These are phyloP conservation scores for Burhinus bistriatus DNA, from an alignment of 2,113 vertebrate genomes.

Conservation along the genomic window DNA sequence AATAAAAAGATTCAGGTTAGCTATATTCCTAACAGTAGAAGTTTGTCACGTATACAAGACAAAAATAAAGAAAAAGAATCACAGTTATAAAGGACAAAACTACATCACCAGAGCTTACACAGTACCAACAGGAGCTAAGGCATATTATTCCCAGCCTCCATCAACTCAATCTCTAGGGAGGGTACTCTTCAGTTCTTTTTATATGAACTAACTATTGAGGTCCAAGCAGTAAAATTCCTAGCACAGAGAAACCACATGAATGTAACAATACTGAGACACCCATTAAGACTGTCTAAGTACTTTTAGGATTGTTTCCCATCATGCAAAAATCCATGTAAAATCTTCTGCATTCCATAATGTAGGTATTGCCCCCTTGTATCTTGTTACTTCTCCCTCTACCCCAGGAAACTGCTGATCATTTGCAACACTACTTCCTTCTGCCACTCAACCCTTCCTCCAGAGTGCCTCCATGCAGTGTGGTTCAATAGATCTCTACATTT, in stretches of 20 bases:
- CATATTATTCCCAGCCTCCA: not conserved
- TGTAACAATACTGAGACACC: not conserved
- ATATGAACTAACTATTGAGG: not conserved
- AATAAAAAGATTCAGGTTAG: not conserved
- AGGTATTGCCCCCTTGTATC: not conserved
- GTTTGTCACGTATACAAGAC: accelerated
- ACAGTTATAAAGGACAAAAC: not conserved
- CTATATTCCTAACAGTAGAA: not conserved
- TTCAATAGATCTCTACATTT: not conserved
- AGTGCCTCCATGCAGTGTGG: not conserved
- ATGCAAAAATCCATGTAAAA: not conserved
- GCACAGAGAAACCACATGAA: not conserved
- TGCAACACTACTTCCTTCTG: not conserved
- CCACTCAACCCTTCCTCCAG: not conserved
- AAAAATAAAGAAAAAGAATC: not conserved
- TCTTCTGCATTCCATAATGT: not conserved
- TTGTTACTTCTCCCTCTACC: not conserved
- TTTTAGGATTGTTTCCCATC: not conserved
- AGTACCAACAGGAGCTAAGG: not conserved
- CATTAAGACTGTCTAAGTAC: not conserved
- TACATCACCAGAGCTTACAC: not conserved
- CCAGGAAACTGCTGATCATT: not conserved
- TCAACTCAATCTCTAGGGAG: not conserved
- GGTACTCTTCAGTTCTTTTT: not conserved
- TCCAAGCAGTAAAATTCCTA: not conserved